Base-by-base conservation (phyloP, 2,888 invertebrate species). In the Proisotoma minuta region DNA sequence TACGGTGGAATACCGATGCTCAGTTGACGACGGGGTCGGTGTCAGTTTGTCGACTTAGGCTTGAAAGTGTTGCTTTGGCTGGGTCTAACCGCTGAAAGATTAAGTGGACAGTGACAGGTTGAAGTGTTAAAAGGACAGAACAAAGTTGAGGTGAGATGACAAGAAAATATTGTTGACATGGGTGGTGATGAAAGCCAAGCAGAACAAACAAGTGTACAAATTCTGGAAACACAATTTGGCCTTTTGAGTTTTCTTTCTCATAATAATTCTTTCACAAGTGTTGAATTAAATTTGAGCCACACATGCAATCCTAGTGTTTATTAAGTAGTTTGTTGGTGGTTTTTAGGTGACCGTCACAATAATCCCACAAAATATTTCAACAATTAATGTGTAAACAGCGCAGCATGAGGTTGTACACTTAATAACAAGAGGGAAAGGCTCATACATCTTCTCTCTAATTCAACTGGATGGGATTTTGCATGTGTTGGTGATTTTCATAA, bases 331-430 rank as follows among this genome's bases (percentile, higher is more conserved):
- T n/a, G n/a, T n/a, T n/a, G n/a, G n/a, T n/a, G 34, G 34, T 15
- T 34, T 34, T 43, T 20, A 12, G 43, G 43, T 43, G 43, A 43
- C 43, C 43, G 43, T 43, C 43, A n/a, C n/a, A n/a, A n/a, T n/a
- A n/a, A 43, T 43, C 43, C 20, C 43, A 43, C 43, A 43, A 43
- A n/a, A 43, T 18, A 18, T 18, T 43, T 20, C 43, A 5, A 43
- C 43, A 43, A 43, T 43, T 40, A 43, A 40, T 43, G 56, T 56
- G 56, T 56, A 56, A 56, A 56, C 56, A 56, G 56, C 56, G 10
- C 56, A 56, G 56, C 56, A 26, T 56, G 56, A 20, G n/a, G 4
- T n/a, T 22, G 24, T 22, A 54, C 23, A 39, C 10, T 43, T 43
- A 20, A 8, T 22, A 39, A 54, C 12, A 39, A 28, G 54, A 23